Evolutionary conservation across 2,888 invertebrate genomes (phyloP).

Genomic region (Ephialtes manifestator): DNA sequence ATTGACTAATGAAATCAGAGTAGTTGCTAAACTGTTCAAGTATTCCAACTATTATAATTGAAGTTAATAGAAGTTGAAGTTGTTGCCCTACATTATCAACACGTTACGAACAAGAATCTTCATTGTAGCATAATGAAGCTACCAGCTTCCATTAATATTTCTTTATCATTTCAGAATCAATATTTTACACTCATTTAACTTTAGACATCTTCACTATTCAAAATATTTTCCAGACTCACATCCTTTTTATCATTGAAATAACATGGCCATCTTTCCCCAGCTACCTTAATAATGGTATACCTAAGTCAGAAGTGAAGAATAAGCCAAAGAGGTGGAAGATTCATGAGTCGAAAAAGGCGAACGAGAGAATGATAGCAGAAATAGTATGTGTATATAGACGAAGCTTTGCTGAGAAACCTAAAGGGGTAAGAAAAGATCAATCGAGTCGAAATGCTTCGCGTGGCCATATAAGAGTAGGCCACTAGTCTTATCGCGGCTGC

Average conservation of each 20-base stretch:
- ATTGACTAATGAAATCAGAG: too few relatives aligned
- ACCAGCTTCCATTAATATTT: neutral
- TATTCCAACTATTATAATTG: neutral
- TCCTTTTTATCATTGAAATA: neutral
- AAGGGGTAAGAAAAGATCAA: neutral
- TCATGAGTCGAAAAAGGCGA: neutral
- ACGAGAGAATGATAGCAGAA: neutral
- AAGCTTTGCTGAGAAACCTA: neutral
- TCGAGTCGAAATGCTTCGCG: neutral
- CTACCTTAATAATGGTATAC: neutral
- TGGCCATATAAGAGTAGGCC: neutral
- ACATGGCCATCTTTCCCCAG: neutral
- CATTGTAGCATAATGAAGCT: neutral
- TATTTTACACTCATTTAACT: neutral
- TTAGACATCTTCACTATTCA: neutral
- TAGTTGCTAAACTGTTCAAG: too few relatives aligned
- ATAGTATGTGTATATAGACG: neutral
- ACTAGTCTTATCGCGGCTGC: neutral
- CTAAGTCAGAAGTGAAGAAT: slow-evolving; percentile 12
- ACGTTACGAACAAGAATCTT: neutral
- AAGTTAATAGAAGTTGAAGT: neutral
- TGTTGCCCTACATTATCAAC: neutral
- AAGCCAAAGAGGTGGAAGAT: slow-evolving; percentile 1
- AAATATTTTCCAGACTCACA: neutral
- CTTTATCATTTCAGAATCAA: neutral